phyloP scores from a whole-genome alignment of 2,113 vertebrate species.

The Hippocampus abdominalis region DNA sequence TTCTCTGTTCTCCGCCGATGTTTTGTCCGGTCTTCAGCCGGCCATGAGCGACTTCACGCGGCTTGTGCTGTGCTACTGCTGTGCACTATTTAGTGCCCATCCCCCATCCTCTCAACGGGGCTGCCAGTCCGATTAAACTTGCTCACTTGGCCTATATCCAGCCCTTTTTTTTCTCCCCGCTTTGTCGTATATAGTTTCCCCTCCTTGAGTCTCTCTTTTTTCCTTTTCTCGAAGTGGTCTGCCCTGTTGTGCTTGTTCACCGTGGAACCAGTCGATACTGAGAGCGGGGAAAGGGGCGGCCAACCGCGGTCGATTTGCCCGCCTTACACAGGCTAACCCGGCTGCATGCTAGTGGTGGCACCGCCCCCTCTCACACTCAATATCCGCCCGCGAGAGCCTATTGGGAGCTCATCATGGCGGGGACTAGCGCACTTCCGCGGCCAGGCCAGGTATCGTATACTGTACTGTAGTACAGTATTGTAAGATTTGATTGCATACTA shows the following conservation, averaged over 20 bases:
- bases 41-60: constrained; percentile 58
- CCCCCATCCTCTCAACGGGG: constrained; percentile 49
- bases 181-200: constrained; percentile 22
- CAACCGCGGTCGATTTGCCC: constrained; percentile 43
- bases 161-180: constrained; percentile 8
- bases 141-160: constrained; percentile 31
- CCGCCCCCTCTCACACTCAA: constrained; percentile 61
- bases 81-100: constrained; percentile 48
- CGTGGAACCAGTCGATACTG: neutral
- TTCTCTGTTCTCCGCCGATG: constrained; percentile 41
- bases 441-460: constrained; percentile 27
- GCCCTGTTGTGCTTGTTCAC: neutral
- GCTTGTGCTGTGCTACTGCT: constrained; percentile 49
- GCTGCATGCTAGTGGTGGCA: constrained; percentile 20
- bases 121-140: constrained; percentile 45
- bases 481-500: neutral
- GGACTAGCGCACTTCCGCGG: constrained; percentile 1
- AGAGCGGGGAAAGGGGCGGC: constrained; percentile 34
- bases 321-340: constrained; percentile 48
- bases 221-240: neutral
- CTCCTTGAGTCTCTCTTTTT: neutral
- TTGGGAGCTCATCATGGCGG: constrained; percentile 32
- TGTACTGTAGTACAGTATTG: no score
- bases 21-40: constrained; percentile 50
- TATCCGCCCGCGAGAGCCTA: constrained; percentile 11